phyloP scores from a whole-genome alignment of 2,113 vertebrate species.

The Desmodus rotundus region DNA sequence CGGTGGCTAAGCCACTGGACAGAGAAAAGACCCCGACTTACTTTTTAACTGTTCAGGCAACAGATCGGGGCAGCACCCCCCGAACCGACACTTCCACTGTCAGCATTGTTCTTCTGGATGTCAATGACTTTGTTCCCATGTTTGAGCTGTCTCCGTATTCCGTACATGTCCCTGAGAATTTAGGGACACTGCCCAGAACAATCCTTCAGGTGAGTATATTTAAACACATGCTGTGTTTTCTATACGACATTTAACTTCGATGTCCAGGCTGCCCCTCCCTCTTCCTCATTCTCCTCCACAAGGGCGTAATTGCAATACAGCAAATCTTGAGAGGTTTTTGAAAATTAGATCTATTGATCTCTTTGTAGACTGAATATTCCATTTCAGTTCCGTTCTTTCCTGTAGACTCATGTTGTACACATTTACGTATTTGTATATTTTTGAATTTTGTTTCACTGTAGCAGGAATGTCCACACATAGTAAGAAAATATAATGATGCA shows the following conservation, averaged over 20 bases:
- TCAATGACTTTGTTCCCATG: slow-evolving; percentile 90
- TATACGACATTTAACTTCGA: fast-evolving
- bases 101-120: slow-evolving; percentile 87
- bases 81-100: slow-evolving; percentile 86
- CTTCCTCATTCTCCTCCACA: neutral
- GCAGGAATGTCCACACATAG: neutral
- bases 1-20: slow-evolving; percentile 91
- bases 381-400: neutral
- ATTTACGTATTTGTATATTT: neutral
- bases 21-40: slow-evolving; percentile 87
- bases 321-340: neutral
- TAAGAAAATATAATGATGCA: neutral
- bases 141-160: slow-evolving; percentile 95
- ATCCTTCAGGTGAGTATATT: slow-evolving; percentile 90
- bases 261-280: neutral
- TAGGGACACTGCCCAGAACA: slow-evolving; percentile 84
- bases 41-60: slow-evolving; percentile 87
- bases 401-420: neutral
- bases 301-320: neutral
- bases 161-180: slow-evolving; percentile 90
- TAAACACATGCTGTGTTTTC: neutral
- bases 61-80: slow-evolving; percentile 92
- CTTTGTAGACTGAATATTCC: neutral
- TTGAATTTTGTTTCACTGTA: neutral
- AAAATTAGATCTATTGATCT: neutral